phyloP scores from a whole-genome alignment of 1,140 invertebrate species.

The Mamestra configurata region DNA sequence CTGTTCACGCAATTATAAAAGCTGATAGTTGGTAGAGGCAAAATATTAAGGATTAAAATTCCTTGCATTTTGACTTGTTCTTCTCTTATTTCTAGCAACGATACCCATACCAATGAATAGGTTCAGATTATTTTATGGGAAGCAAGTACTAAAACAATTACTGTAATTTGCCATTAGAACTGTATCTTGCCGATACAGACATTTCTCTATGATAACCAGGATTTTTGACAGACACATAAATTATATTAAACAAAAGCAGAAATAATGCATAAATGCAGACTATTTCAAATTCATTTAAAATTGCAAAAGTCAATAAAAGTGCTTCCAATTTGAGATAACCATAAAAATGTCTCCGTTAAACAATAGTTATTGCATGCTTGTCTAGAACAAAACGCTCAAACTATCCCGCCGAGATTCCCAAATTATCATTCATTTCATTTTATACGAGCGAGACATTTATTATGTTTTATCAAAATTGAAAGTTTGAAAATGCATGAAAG shows the following conservation, averaged over 20 bases:
- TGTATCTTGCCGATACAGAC: no score
- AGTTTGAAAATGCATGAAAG: neutral
- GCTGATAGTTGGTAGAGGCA: no score
- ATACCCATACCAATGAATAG: no score
- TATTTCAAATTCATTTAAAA: neutral
- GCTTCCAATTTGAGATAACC: conserved; percentile 60
- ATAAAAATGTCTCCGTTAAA: conserved; percentile 61
- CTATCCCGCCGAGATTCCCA: neutral
- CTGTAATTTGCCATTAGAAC: no score
- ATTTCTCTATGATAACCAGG: no score
- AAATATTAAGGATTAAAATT: no score
- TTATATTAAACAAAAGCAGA: neutral
- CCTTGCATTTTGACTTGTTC: no score
- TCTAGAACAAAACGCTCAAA: conserved; percentile 18
- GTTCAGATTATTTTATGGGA: no score
- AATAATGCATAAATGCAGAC: neutral
- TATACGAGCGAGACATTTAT: conserved; percentile 4
- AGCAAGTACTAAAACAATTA: no score
- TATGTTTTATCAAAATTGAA: neutral
- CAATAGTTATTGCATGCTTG: conserved; percentile 50
- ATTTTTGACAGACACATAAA: no score
- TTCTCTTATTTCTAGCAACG: no score
- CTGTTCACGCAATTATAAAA: no score
- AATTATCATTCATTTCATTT: conserved; percentile 35
- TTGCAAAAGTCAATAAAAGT: conserved; percentile 54